Evolutionary conservation across 1,140 invertebrate genomes (phyloP).

Genomic region (Bombus impatiens): DNA sequence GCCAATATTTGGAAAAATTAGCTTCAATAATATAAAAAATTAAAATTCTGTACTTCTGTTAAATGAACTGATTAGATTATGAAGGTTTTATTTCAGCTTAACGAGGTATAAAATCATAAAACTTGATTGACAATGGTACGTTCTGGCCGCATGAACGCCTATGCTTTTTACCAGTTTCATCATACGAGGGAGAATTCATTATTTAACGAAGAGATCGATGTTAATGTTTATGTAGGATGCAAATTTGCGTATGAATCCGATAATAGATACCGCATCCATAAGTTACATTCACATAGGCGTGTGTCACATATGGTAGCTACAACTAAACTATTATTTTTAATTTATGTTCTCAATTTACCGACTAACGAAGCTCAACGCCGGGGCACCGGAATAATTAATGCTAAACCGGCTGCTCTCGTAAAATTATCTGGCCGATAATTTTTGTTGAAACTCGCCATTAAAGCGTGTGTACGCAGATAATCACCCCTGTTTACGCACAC

Average conservation of each 20-base stretch:
- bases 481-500: slow-evolving; percentile 62
- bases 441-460: slow-evolving; percentile 66
- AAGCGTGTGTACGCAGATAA: slow-evolving; percentile 58
- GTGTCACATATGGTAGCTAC: slow-evolving; percentile 60
- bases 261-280: slow-evolving; percentile 62
- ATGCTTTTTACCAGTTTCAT: neutral
- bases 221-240: slow-evolving; percentile 42
- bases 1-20: too few species aligned
- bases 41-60: too few species aligned
- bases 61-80: too few species aligned
- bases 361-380: slow-evolving; percentile 59
- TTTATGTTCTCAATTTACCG: slow-evolving; percentile 65
- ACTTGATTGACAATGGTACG: neutral
- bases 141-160: neutral
- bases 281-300: slow-evolving; percentile 36
- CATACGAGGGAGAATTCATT: slow-evolving; percentile 37
- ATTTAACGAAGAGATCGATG: slow-evolving; percentile 29
- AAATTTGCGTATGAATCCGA: slow-evolving; percentile 50
- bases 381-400: slow-evolving; percentile 59
- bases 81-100: too few species aligned
- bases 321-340: slow-evolving; percentile 69
- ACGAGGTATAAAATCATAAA: neutral
- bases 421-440: slow-evolving; percentile 67
- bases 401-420: slow-evolving; percentile 55
- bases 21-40: too few species aligned